A percentile compares a stretch with the other conserved stretches of the same genome.
These are phyloP conservation scores for Tursiops truncatus DNA, from an alignment of 2,113 vertebrate species.

Conservation along the genomic window DNA sequence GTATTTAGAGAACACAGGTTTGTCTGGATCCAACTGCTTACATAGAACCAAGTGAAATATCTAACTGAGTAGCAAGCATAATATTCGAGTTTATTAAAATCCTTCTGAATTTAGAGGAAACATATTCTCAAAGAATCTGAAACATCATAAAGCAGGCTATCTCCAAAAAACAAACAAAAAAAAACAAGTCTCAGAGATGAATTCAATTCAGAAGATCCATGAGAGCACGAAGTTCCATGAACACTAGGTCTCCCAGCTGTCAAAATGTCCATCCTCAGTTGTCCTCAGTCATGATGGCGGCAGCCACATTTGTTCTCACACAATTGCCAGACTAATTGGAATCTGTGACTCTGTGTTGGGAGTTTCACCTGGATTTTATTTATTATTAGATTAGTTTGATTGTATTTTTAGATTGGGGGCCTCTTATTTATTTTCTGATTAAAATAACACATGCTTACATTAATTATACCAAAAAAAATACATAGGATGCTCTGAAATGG, in stretches of 20 bases:
- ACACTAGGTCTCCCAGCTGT: neutral
- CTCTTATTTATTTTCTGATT: constrained; percentile 18
- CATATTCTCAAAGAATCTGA: neutral
- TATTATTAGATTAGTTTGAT: neutral
- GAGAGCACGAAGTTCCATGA: neutral
- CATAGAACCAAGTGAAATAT: neutral
- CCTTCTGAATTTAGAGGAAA: neutral
- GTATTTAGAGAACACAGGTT: neutral
- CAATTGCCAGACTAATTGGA: neutral
- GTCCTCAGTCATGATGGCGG: neutral
- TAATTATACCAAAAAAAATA: neutral
- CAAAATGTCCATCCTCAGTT: neutral
- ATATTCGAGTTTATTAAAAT: neutral
- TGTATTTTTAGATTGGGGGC: neutral
- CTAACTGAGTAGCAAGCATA: neutral
- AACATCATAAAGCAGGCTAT: neutral
- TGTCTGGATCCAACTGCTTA: neutral
- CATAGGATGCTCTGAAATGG: neutral
- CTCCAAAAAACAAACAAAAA: neutral
- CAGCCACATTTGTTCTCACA: neutral
- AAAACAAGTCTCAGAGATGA: neutral
- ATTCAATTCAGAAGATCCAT: neutral
- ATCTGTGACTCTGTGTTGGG: neutral
- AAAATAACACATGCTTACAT: neutral
- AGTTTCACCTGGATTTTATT: neutral